These are phyloP conservation scores for Hirtodrosophila duncani DNA, from an alignment of 2,888 invertebrate species.

Conservation along the genomic window DNA sequence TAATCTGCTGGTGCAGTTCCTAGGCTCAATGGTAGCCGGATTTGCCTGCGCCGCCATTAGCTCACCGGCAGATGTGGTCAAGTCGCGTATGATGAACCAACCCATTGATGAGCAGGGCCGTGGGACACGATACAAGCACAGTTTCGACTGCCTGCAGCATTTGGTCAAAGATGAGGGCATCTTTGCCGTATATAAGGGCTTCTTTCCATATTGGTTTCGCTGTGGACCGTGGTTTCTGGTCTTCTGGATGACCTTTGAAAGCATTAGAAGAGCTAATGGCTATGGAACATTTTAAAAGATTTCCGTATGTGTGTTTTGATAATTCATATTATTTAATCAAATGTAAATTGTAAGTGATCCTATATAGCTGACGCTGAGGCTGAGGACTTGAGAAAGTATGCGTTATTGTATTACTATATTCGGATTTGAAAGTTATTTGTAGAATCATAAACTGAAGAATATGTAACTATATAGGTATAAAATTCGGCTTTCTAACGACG, in stretches of 20 bases:
- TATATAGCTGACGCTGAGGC: too few species aligned
- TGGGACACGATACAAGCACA: constrained; percentile 32
- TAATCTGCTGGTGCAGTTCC: too few species aligned
- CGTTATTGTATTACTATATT: too few species aligned
- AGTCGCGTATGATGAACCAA: constrained; percentile 94
- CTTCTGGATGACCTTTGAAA: constrained; percentile 41
- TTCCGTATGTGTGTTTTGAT: too few species aligned
- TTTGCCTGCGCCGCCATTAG: constrained; percentile 77
- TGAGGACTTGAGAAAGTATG: too few species aligned
- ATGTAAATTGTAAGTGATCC: too few species aligned
- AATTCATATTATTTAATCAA: too few species aligned
- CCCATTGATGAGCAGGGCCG: constrained; percentile 77
- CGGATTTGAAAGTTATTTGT: too few species aligned
- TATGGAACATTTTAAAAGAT: constrained; percentile 21
- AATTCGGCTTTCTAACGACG: too few species aligned
- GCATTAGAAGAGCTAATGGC: constrained; percentile 25
- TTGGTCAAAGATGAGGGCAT: constrained; percentile 1
- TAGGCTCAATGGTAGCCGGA: constrained; percentile 87
- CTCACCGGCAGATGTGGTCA: constrained; percentile 93
- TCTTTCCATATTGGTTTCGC: constrained; percentile 42
- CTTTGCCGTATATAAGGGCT: constrained; percentile 36
- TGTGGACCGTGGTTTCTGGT: constrained; percentile 41
- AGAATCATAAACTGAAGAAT: too few species aligned
- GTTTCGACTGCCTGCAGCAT: constrained; percentile 22
- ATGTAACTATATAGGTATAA: too few species aligned